phyloP scores from a whole-genome alignment of 2,888 invertebrate species.

The Taphrorychus bicolor region DNA sequence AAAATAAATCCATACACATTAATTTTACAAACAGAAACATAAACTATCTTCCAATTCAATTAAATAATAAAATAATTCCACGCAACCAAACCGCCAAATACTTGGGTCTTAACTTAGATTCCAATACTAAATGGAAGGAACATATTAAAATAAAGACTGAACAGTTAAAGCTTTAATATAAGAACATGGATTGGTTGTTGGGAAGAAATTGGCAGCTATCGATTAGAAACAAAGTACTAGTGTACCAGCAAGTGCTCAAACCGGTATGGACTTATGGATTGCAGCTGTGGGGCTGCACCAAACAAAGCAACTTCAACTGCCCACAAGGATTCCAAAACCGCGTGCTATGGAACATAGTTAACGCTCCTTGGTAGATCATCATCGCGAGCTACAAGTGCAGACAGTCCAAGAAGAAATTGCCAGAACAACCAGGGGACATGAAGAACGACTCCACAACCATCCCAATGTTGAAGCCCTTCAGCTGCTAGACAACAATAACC shows the following conservation, averaged over 20 bases:
- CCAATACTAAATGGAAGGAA: not conserved
- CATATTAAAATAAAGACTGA: not conserved
- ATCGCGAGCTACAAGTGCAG: not conserved
- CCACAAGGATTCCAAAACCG: not conserved
- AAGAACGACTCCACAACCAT: not conserved
- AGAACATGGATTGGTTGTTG: conserved; percentile 6
- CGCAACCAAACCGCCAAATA: not conserved
- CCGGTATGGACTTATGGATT: no score
- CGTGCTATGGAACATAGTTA: not conserved
- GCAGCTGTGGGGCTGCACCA: no score
- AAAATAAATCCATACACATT: no score
- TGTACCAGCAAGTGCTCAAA: not conserved
- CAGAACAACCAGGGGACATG: not conserved
- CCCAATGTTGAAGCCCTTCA: no score
- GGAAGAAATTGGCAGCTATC: conserved; percentile 6
- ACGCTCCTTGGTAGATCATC: not conserved
- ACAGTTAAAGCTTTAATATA: conserved; percentile 5
- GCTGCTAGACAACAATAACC: no score
- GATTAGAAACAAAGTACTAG: conserved; percentile 5
- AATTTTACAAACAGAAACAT: no score
- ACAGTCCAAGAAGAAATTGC: not conserved
- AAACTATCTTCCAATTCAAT: not conserved
- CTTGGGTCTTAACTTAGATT: not conserved
- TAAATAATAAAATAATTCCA: not conserved
- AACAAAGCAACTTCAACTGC: no score